Conservation (phyloP, 2,797 vertebrate genomes). For the Threskiornis aethiopicus region DNA sequence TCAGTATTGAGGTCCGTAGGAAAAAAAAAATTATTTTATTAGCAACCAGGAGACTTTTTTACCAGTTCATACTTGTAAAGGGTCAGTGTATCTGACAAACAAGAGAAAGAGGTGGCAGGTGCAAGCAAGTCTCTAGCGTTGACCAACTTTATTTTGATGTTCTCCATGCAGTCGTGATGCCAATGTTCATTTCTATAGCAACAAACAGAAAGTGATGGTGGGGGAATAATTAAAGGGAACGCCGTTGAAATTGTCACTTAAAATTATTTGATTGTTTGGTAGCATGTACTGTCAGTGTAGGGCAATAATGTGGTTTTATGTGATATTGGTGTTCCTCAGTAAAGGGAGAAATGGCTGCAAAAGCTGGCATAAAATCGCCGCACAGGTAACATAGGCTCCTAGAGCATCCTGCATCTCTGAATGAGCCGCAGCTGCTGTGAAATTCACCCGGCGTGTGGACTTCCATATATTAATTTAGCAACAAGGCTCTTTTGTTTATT, state of each 20-base stretch:
- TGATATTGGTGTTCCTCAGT: constrained; percentile 6
- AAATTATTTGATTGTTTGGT: constrained; percentile 29
- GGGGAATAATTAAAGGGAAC: constrained; percentile 52
- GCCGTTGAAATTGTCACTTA: constrained; percentile 30
- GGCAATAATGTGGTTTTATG: constrained; percentile 23
- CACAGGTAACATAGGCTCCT: not conserved
- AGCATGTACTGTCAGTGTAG: not conserved
- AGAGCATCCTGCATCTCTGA: not conserved
- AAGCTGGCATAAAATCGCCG: constrained; percentile 4
- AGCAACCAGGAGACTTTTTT: not conserved
- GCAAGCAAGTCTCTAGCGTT: not conserved
- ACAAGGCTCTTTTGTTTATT: not conserved
- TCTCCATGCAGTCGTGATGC: not conserved
- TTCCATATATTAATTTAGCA: not conserved
- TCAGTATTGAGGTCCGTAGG: not conserved
- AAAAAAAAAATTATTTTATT: not conserved
- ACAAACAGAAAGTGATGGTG: constrained; percentile 36
- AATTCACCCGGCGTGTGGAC: not conserved
- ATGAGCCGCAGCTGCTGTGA: not conserved
- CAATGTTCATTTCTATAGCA: constrained; percentile 58
- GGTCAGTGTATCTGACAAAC: not conserved
- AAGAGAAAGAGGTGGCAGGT: not conserved
- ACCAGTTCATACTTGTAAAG: not conserved
- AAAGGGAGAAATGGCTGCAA: constrained; percentile 6
- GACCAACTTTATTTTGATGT: constrained; percentile 3